A percentile compares a stretch with the other conserved stretches of the same genome.
These are phyloP conservation scores for Tillus elongatus DNA, from an alignment of 2,888 invertebrate species.

Conservation along the genomic window DNA sequence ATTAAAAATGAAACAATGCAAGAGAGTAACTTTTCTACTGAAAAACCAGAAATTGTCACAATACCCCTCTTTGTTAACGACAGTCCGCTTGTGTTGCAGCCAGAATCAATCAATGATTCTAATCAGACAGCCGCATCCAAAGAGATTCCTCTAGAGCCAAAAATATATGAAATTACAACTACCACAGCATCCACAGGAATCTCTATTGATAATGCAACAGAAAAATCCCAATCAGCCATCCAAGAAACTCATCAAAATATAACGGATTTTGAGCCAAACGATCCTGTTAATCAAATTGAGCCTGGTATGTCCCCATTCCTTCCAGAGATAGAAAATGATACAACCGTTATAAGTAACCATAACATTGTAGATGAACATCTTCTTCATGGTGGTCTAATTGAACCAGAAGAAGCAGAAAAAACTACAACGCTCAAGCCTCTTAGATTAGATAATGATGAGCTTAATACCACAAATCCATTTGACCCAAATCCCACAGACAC, in stretches of 20 bases:
- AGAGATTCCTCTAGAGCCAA: too few relatives aligned
- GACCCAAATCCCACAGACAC: conserved; percentile 34
- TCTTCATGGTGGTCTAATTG: conserved; percentile 12
- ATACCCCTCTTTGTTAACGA: conserved; percentile 6
- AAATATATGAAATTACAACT: conserved; percentile 16
- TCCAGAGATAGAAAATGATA: conserved; percentile 56
- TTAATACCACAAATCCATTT: conserved; percentile 44
- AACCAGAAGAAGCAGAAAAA: conserved; percentile 26
- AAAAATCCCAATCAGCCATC: conserved; percentile 1
- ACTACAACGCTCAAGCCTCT: conserved; percentile 37
- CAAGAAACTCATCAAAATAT: conserved; percentile 21
- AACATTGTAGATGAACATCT: conserved; percentile 16
- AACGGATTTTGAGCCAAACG: conserved; percentile 14
- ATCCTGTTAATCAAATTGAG: conserved; percentile 28
- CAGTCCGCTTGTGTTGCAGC: background rate
- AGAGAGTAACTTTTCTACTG: too few relatives aligned
- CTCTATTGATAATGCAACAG: background rate
- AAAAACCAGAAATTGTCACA: background rate
- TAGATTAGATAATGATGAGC: conserved; percentile 45
- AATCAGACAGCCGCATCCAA: too few relatives aligned
- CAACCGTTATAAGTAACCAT: conserved; percentile 19
- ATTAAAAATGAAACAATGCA: too few relatives aligned
- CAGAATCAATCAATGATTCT: too few relatives aligned
- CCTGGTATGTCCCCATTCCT: conserved; percentile 61
- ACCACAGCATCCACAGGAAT: background rate